phyloP scores from a whole-genome alignment of 2,113 vertebrate genomes.

The Serinus canaria region DNA sequence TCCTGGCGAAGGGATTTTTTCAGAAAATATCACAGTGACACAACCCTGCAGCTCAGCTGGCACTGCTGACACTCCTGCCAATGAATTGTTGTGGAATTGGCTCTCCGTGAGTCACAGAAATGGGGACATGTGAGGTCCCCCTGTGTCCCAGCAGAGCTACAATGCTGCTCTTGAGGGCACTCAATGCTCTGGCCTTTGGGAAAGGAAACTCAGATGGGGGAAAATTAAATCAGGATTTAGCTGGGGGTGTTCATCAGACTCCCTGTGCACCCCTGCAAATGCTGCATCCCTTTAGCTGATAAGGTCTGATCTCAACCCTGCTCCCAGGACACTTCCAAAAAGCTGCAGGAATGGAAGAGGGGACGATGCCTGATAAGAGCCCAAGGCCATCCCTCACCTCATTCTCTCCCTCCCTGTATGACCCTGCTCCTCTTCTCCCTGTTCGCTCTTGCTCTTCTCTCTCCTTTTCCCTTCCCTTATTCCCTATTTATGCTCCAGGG shows the following conservation, averaged over 20 bases:
- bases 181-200: background rate
- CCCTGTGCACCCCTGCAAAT: background rate
- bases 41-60: background rate
- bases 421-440: background rate
- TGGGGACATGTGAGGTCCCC: rapidly evolving
- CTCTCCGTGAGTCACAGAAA: background rate
- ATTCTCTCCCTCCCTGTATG: rapidly evolving
- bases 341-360: background rate
- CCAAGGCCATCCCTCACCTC: background rate
- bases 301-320: background rate
- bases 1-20: too few relatives aligned
- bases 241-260: background rate
- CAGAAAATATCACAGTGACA: too few relatives aligned
- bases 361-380: background rate
- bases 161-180: background rate
- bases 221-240: background rate
- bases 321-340: background rate
- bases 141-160: background rate
- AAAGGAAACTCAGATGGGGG: background rate
- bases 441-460: background rate
- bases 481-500: background rate
- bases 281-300: background rate
- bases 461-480: background rate
- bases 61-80: background rate
- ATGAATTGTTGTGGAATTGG: background rate